These are phyloP conservation scores for Dasyornis broadbenti DNA, from an alignment of 2,113 vertebrate species.

Conservation along the genomic window DNA sequence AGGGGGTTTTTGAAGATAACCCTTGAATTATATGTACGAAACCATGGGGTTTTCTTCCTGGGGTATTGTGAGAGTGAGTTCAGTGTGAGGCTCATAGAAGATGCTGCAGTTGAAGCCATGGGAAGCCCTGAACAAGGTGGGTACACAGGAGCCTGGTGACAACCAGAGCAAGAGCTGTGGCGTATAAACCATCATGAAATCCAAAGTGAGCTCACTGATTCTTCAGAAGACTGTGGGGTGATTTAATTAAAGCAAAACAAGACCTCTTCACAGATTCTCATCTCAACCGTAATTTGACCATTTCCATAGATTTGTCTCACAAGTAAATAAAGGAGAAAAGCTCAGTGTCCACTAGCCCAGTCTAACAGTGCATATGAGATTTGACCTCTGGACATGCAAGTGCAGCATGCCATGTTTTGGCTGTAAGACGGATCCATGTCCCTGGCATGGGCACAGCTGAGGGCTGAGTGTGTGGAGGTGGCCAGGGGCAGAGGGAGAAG, in stretches of 20 bases:
- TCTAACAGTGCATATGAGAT: neutral
- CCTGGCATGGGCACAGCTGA: neutral
- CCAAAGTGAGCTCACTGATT: neutral
- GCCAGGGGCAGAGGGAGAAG: neutral
- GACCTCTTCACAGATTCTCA: neutral
- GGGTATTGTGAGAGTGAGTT: neutral
- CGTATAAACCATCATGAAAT: neutral
- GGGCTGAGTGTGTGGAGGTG: neutral
- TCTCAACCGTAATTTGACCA: neutral
- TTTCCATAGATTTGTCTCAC: neutral
- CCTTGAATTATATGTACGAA: neutral
- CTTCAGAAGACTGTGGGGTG: neutral
- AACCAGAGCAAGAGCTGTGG: neutral
- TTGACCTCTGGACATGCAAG: neutral
- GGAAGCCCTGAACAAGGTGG: neutral
- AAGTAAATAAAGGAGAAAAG: neutral
- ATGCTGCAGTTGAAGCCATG: neutral
- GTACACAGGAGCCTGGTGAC: neutral
- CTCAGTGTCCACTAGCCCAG: neutral
- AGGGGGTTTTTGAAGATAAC: neutral
- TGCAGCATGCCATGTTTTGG: neutral
- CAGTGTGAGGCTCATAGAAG: neutral
- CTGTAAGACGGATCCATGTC: neutral
- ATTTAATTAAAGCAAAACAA: neutral
- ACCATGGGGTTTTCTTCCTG: neutral